phyloP scores from a whole-genome alignment of 1,140 invertebrate species.

The Rhagoletis pomonella region DNA sequence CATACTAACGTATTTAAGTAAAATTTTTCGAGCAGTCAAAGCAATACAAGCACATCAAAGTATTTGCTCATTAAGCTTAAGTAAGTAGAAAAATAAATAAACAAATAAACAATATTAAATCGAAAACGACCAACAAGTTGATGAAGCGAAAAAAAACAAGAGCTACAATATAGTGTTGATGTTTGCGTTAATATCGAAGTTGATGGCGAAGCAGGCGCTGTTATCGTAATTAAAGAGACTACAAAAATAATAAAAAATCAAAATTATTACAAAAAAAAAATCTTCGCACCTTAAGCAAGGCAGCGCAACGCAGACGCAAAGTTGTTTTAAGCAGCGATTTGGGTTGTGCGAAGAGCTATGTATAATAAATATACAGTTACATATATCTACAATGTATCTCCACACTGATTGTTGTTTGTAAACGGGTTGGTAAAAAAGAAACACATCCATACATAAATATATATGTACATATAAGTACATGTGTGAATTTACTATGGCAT shows the following conservation, averaged over 20 bases:
- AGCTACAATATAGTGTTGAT: not conserved
- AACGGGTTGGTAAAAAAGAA: not conserved
- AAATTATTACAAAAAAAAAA: slow-evolving; percentile 51
- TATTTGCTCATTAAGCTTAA: not conserved
- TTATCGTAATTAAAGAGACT: slow-evolving; percentile 49
- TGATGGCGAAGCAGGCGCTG: slow-evolving; percentile 14
- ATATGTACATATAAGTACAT: not conserved
- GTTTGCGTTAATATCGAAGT: not conserved
- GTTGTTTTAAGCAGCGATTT: slow-evolving; percentile 1
- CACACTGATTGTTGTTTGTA: too few relatives aligned
- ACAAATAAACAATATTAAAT: not conserved
- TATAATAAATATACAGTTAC: not conserved
- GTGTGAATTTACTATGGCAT: not conserved
- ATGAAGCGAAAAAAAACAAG: not conserved
- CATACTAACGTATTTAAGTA: too few relatives aligned
- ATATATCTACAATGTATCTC: not conserved
- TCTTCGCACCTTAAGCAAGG: slow-evolving; percentile 22
- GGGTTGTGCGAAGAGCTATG: too few relatives aligned
- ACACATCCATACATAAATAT: not conserved
- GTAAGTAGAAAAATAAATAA: not conserved
- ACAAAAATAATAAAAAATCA: slow-evolving; percentile 54
- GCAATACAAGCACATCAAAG: too few relatives aligned
- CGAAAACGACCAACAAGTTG: not conserved
- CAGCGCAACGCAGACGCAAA: not conserved
- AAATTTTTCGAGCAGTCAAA: too few relatives aligned